A percentile compares a stretch with the other conserved stretches of the same genome.
phyloP scores from a whole-genome alignment of 2,888 invertebrate species.

The Mythimna ferrago region DNA sequence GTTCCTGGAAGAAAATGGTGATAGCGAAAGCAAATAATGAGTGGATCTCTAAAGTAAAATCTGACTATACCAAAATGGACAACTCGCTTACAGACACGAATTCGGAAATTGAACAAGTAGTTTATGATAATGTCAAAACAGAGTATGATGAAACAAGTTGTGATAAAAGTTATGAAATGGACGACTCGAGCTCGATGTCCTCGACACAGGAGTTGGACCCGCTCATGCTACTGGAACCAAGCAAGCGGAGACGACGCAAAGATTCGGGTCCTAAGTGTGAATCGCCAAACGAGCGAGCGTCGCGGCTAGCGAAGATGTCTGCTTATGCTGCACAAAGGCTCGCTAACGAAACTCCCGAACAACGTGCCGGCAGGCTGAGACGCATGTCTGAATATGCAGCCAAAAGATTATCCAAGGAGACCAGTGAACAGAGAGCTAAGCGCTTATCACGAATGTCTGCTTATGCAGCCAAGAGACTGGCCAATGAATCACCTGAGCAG shows the following conservation, averaged over 20 bases:
- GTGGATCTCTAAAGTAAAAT: conserved; percentile 81
- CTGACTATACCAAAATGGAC: conserved; percentile 67
- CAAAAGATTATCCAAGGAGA: conserved; percentile 81
- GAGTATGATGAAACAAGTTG: conserved; percentile 65
- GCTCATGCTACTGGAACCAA: conserved; percentile 60
- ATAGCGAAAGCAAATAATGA: conserved; percentile 83
- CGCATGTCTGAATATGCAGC: conserved; percentile 88
- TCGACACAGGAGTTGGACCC: conserved; percentile 73
- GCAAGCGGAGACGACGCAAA: conserved; percentile 67
- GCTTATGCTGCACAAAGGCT: conserved; percentile 86
- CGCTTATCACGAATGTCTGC: conserved; percentile 86
- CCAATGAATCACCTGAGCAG: conserved; percentile 84
- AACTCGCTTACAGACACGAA: conserved; percentile 51
- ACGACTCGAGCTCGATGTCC: conserved; percentile 59
- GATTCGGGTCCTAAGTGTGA: conserved; percentile 73
- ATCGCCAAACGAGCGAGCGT: conserved; percentile 78
- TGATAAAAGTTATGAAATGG: conserved; percentile 51
- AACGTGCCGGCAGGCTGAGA: conserved; percentile 80
- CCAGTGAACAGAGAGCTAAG: conserved; percentile 81
- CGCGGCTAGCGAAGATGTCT: conserved; percentile 85
- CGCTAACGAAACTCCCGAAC: conserved; percentile 84
- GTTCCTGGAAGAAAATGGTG: conserved; percentile 87
- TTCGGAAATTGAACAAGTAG: conserved; percentile 65
- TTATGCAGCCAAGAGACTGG: conserved; percentile 85
- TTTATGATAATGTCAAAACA: conserved; percentile 70